Evolutionary conservation across 1,140 invertebrate genomes (phyloP).

Genomic region (Goniozus legneri): DNA sequence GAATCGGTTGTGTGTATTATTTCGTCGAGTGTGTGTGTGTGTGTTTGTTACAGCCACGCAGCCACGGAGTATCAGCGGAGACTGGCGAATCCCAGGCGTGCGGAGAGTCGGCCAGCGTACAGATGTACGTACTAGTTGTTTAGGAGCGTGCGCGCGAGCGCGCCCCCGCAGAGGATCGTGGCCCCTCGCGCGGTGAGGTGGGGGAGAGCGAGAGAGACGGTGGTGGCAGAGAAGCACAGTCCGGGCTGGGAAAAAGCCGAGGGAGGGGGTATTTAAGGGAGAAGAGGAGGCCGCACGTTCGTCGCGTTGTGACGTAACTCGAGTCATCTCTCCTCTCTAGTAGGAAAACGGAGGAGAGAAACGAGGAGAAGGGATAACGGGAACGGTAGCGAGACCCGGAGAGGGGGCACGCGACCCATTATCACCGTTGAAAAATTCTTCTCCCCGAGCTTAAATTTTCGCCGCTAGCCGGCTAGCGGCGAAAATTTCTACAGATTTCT

Average conservation of each 20-base stretch:
- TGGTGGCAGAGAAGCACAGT: not conserved
- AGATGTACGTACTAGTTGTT: too few species aligned
- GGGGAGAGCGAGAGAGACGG: not conserved
- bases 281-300: conserved; percentile 12
- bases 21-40: too few species aligned
- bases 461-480: too few species aligned
- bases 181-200: not conserved
- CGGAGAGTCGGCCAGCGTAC: not conserved
- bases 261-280: not conserved
- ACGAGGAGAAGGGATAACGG: not conserved
- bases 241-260: not conserved
- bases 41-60: too few species aligned
- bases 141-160: too few species aligned
- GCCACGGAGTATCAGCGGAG: conserved; percentile 35
- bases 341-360: conserved; percentile 9
- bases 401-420: conserved; percentile 6
- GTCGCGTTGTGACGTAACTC: conserved; percentile 28
- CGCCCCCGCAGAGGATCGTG: conserved; percentile 3
- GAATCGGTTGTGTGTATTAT: too few species aligned
- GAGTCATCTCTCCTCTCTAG: conserved; percentile 28
- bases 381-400: not conserved
- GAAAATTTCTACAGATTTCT: too few species aligned
- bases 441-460: too few species aligned
- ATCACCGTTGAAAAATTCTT: not conserved
- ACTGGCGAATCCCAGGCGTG: conserved; percentile 26